These are phyloP conservation scores for Acridotheres tristis DNA, from an alignment of 2,797 vertebrate genomes.

Conservation along the genomic window DNA sequence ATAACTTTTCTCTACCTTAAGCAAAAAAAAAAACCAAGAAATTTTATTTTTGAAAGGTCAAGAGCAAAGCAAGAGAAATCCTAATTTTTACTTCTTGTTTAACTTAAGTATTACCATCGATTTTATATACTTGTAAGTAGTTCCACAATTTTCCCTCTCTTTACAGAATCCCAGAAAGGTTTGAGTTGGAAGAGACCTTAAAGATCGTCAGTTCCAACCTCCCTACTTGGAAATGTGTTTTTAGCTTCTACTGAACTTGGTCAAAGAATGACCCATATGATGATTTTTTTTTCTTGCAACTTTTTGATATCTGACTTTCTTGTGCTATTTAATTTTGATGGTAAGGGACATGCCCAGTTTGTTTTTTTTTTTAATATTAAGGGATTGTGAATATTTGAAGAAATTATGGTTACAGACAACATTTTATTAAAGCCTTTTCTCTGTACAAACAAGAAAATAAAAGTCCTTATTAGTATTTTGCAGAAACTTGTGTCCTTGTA, in stretches of 20 bases:
- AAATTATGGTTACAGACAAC: neutral
- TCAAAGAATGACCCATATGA: neutral
- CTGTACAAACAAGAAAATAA: neutral
- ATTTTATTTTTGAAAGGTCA: neutral
- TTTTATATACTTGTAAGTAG: neutral
- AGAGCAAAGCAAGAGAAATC: neutral
- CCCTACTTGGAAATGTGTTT: neutral
- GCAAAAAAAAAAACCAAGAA: neutral
- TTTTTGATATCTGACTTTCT: neutral
- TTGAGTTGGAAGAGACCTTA: neutral
- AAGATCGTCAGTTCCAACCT: neutral
- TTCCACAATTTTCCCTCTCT: neutral
- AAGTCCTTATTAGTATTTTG: neutral
- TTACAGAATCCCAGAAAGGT: neutral
- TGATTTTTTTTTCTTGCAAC: neutral
- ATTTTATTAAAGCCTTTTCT: neutral
- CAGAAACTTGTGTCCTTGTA: neutral
- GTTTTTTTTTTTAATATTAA: neutral
- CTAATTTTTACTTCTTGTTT: neutral
- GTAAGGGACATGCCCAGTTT: neutral
- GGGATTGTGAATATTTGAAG: neutral
- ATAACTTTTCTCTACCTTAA: neutral
- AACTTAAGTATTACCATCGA: neutral
- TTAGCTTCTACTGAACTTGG: neutral
- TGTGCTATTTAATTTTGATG: neutral